Percentiles rank a stretch among this genome's conserved stretches.
Conservation (phyloP, 2,888 invertebrate species). For the Andrena bucephala region DNA sequence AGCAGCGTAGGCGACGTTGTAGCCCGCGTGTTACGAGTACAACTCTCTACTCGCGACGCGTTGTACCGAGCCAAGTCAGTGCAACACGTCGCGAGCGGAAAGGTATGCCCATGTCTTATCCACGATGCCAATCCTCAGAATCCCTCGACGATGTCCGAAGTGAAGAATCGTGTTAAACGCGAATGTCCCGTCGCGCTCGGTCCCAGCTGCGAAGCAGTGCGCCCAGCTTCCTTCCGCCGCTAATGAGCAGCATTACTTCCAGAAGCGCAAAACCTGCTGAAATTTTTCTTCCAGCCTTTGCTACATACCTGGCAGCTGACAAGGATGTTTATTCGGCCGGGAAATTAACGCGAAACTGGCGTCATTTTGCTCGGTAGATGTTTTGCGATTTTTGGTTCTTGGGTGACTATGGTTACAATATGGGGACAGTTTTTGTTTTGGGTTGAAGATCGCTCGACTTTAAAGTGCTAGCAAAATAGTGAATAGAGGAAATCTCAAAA, state of each 20-base stretch:
- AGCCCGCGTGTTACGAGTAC: background rate
- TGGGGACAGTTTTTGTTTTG: no score
- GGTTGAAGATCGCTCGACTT: no score
- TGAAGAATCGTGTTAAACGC: conserved; percentile 26
- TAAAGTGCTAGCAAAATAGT: no score
- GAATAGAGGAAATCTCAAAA: no score
- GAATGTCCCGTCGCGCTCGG: conserved; percentile 21
- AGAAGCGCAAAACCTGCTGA: background rate
- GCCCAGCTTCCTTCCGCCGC: conserved; percentile 8
- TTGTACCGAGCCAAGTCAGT: conserved; percentile 12
- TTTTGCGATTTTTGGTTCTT: background rate
- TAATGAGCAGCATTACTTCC: conserved; percentile 32
- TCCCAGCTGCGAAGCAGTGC: conserved; percentile 17
- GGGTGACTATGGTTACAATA: background rate
- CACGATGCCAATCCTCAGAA: conserved; percentile 17
- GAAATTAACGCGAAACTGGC: background rate
- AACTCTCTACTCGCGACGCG: conserved; percentile 8
- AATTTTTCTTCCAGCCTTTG: background rate
- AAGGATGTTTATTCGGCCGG: background rate
- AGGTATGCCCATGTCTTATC: conserved; percentile 30
- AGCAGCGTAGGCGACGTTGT: background rate
- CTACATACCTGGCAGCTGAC: background rate
- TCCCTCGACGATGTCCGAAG: conserved; percentile 21
- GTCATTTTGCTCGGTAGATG: background rate
- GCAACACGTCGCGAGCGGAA: conserved; percentile 17